phyloP scores from a whole-genome alignment of 2,113 vertebrate genomes.

The Donacobius atricapilla region DNA sequence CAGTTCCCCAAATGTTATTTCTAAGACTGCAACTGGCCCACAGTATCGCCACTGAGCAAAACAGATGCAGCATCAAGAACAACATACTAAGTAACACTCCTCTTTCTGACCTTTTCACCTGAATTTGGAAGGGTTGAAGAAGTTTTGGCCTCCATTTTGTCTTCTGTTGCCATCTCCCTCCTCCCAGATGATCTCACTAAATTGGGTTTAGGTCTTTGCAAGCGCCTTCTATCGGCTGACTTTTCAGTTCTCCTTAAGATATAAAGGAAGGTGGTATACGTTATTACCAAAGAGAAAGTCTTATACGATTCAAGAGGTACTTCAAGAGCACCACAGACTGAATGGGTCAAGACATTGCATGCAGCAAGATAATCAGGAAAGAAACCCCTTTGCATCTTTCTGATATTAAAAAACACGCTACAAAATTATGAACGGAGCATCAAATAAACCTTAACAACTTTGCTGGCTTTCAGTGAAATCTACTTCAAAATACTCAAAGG shows the following conservation, averaged over 20 bases:
- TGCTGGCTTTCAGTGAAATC: background rate
- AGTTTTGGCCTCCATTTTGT: background rate
- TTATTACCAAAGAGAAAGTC: background rate
- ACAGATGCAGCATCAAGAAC: background rate
- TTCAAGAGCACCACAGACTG: background rate
- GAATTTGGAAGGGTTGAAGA: background rate
- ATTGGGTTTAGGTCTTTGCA: constrained; percentile 66
- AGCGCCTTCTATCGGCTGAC: background rate
- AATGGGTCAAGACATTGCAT: background rate
- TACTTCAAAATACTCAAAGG: background rate
- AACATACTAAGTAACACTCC: background rate
- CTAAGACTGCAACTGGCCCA: background rate
- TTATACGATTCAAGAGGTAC: background rate
- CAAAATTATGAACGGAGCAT: background rate
- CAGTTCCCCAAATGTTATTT: background rate
- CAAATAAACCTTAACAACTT: background rate
- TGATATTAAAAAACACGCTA: background rate
- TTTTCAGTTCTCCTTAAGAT: constrained; percentile 60
- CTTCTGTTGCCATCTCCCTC: constrained; percentile 25
- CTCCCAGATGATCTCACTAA: constrained; percentile 43
- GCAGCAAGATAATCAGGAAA: background rate
- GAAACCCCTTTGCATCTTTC: background rate
- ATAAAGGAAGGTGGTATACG: background rate
- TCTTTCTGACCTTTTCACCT: constrained; percentile 59
- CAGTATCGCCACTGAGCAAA: background rate